These are phyloP conservation scores for Lasioglossum albipes DNA, from an alignment of 1,140 invertebrate genomes.

Conservation along the genomic window DNA sequence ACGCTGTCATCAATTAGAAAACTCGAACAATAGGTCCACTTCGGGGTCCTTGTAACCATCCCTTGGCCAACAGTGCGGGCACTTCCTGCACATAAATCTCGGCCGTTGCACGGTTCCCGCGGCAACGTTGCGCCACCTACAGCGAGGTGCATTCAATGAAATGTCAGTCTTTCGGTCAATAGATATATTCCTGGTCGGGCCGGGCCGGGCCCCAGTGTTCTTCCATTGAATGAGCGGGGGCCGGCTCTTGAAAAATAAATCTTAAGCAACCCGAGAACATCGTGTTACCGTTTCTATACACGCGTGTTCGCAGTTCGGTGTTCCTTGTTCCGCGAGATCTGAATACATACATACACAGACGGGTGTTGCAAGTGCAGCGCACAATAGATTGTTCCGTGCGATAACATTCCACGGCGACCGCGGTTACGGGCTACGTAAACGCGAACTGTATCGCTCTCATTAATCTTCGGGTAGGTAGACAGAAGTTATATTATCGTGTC, in stretches of 20 bases:
- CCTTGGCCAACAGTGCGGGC: slow-evolving; percentile 3
- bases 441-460: slow-evolving; percentile 5
- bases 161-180: slow-evolving; percentile 13
- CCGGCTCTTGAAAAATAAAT: neutral
- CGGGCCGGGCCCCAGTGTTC: neutral
- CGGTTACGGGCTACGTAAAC: neutral
- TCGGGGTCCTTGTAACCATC: slow-evolving; percentile 6
- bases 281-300: neutral
- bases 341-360: neutral
- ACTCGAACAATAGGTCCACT: slow-evolving; percentile 15
- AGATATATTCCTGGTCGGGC: slow-evolving; percentile 10
- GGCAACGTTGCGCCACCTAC: neutral
- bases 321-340: neutral
- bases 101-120: slow-evolving; percentile 17
- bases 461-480: neutral
- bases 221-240: neutral
- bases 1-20: slow-evolving; percentile 19
- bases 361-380: neutral
- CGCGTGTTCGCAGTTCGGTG: neutral
- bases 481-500: slow-evolving; percentile 6
- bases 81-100: slow-evolving; percentile 33
- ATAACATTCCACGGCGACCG: slow-evolving; percentile 1
- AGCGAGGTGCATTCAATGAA: slow-evolving; percentile 8
- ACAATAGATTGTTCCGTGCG: slow-evolving; percentile 1
- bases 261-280: slow-evolving; percentile 3